Base-by-base conservation (phyloP, 2,888 invertebrate species). In the Beris morrisii region DNA sequence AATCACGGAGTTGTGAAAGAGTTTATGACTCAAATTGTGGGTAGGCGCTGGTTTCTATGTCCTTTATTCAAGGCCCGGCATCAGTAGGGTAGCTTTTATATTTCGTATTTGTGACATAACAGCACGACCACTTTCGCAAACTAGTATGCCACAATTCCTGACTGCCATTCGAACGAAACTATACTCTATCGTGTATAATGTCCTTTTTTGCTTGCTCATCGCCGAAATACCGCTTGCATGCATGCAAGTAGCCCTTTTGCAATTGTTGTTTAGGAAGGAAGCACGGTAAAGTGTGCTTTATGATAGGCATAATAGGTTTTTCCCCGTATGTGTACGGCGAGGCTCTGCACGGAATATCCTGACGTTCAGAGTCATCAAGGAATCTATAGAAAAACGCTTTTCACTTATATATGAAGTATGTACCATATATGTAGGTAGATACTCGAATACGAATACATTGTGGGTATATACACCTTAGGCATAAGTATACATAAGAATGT, bases 11-110 rank as follows among this genome's bases (percentile, higher is more conserved):
- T 63, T 63, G 61, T 63, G 48, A 63, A 63, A 63, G 61, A 63
- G 61, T 63, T 63, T 63, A 63, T 63, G 61, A 63, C 52, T 52
- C 32, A 63, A 63, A 63, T 63, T 63, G 61, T 63, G 61, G 53
- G 53, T 30, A 22, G 28, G 31, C 4, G 53, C 31, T 30, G 53
- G 30, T 28, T 22, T 38, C 4, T 30, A 11, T 31, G 53, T 53
- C n/a, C 30, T 1, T 28, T n/a, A 30, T 53, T 50, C 28, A 28
- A 28, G 12, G 12, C 6, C 30, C 12, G 53, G 53, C 28, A 53
- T 30, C 53, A 53, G 53, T 30, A 53, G 53, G 53, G 30, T 30
- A 53, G 53, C 53, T 53, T 53, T 53, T 22, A 53, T 53, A 53
- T 6, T 53, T 53, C 30, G 30, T 32, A 32, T 32, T 32, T 53